These are phyloP conservation scores for Miniopterus natalensis DNA, from an alignment of 2,113 vertebrate genomes.

Conservation along the genomic window DNA sequence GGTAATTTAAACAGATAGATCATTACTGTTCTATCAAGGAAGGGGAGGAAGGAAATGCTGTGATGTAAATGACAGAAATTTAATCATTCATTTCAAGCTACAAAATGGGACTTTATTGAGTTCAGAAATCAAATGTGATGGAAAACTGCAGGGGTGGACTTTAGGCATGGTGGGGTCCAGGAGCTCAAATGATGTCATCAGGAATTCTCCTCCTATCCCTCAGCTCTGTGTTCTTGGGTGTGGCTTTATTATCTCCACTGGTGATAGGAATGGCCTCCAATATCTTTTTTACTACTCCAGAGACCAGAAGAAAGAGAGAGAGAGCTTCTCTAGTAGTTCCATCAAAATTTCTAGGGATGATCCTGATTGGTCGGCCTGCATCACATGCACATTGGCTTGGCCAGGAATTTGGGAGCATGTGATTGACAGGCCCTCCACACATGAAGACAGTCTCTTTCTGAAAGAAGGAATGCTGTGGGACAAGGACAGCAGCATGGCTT, in stretches of 20 bases:
- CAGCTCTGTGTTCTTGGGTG: background rate
- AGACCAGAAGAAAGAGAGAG: background rate
- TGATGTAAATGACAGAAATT: background rate
- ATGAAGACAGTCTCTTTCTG: background rate
- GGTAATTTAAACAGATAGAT: background rate
- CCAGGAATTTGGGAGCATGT: background rate
- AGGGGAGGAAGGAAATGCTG: background rate
- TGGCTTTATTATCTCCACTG: slow-evolving; percentile 17
- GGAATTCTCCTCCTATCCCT: background rate
- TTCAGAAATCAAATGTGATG: background rate
- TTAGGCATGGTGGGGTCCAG: background rate
- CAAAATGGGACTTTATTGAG: background rate
- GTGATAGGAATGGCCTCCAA: background rate
- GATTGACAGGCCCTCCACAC: background rate
- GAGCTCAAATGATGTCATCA: background rate
- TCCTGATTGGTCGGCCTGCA: background rate
- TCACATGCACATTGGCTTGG: background rate
- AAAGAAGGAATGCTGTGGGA: background rate
- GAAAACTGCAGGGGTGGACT: background rate
- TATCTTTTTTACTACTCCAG: background rate
- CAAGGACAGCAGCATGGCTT: background rate
- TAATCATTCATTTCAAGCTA: background rate
- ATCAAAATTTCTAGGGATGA: background rate
- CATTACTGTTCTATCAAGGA: background rate
- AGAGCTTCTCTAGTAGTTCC: background rate